Conservation (phyloP, 2,888 invertebrate genomes). For the Parelbella ahira region DNA sequence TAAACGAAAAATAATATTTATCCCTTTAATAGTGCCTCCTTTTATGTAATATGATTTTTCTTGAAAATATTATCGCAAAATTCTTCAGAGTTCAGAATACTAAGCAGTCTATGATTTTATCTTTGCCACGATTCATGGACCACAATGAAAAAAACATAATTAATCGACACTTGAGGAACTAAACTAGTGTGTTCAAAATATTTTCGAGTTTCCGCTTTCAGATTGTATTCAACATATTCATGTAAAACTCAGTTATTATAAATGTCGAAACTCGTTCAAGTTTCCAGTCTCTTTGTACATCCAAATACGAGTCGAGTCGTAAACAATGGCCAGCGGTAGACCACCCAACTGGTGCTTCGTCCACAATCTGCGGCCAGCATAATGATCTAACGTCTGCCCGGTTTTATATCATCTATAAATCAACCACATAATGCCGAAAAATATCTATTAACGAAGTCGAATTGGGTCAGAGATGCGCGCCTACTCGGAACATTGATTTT, state of each 20-base stretch:
- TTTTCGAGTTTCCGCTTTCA: too few relatives aligned
- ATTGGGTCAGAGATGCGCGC: conserved; percentile 50
- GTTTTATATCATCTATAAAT: conserved; percentile 70
- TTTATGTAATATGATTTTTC: background rate
- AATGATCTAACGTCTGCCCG: conserved; percentile 57
- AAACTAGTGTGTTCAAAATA: too few relatives aligned
- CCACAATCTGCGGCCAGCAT: conserved; percentile 44
- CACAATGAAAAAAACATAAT: too few relatives aligned
- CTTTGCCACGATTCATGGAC: too few relatives aligned
- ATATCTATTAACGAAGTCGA: conserved; percentile 53
- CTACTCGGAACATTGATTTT: conserved; percentile 40
- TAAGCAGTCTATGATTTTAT: too few relatives aligned
- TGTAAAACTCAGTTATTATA: too few relatives aligned
- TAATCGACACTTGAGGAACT: too few relatives aligned
- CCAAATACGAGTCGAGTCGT: conserved; percentile 14
- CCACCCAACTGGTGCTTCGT: conserved; percentile 53
- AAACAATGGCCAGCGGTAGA: conserved; percentile 48
- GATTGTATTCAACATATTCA: too few relatives aligned
- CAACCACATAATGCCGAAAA: conserved; percentile 56
- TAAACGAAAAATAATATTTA: conserved; percentile 26
- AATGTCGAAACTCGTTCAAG: too few relatives aligned
- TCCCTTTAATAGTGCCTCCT: conserved; percentile 4
- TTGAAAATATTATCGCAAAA: too few relatives aligned
- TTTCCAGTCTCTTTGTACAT: conserved; percentile 8
- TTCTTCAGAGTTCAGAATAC: too few relatives aligned